These are phyloP conservation scores for Lutjanus argentimaculatus DNA, from an alignment of 2,797 vertebrate genomes.

Conservation along the genomic window DNA sequence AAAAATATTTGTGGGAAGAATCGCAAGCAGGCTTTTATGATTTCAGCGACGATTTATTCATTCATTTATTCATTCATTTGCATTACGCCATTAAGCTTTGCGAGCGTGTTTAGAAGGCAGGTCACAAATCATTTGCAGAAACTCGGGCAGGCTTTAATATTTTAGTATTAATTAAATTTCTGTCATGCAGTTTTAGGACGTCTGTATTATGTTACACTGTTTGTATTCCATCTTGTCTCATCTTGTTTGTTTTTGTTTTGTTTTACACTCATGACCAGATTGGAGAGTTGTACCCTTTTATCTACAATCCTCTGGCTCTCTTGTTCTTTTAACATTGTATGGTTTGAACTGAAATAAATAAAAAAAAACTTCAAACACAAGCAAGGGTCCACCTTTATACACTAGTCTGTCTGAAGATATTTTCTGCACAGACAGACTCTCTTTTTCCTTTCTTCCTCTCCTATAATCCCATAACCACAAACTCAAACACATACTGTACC, in stretches of 20 bases:
- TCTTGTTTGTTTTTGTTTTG: constrained; percentile 34
- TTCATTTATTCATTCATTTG: constrained; percentile 65
- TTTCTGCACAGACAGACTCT: neutral
- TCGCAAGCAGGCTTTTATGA: constrained; percentile 38
- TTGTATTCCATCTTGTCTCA: constrained; percentile 1
- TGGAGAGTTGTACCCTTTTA: constrained; percentile 29
- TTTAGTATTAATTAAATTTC: constrained; percentile 47
- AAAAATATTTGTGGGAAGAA: constrained; percentile 32
- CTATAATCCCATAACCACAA: neutral
- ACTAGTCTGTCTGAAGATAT: constrained; percentile 12
- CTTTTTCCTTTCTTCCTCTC: neutral
- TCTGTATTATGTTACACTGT: neutral
- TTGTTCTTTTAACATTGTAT: constrained; percentile 7
- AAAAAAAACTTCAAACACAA: constrained; percentile 34
- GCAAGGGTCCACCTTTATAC: constrained; percentile 10
- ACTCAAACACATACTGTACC: neutral
- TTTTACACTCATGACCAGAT: constrained; percentile 3
- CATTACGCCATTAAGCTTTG: constrained; percentile 41
- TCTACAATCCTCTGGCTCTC: neutral
- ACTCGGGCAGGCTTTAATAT: constrained; percentile 37
- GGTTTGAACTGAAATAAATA: constrained; percentile 33
- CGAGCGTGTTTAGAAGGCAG: constrained; percentile 36
- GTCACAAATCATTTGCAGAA: constrained; percentile 56
- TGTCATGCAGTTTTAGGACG: constrained; percentile 21
- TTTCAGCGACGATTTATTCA: constrained; percentile 31